Evolutionary conservation across 2,113 vertebrate species (phyloP), one percentile per base, ranked within the genome.

Genomic region (Mustela nigripes): DNA sequence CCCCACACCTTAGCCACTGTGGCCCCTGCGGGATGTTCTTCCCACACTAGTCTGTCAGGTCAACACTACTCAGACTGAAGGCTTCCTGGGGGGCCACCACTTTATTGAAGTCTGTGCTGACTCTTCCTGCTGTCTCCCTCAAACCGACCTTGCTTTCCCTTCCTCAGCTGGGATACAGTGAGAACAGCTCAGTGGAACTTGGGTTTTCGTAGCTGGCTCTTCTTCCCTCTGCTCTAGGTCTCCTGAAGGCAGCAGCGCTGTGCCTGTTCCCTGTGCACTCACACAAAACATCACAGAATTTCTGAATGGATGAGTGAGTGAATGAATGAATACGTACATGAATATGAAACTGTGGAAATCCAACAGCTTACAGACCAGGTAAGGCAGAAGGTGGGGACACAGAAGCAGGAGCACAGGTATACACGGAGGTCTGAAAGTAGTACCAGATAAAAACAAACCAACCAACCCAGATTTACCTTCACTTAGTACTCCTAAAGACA

Each of bases 401-500:
- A 50, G 28, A 91, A 42, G 9, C 2, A 58, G 91, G 63, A 65
- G 71, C n/a, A 56, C 2, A 58, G 42, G 36, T 22, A 26, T 16
- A 48, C 14, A 36, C 0, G 42, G 58, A 91, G 42, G 53, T 50
- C 42, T 83, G 73, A 28, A 81, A 73, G 83, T 45, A 42, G 80
- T 45, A 31, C 2, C 79, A 58, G 90, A 50, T 0, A 74, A 48
- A 9, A 28, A 2, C 0, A 91, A 94, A 98, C 14, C 0, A 95
- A 94, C 97, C 12, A 94, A 2, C 0, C 42, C 42, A 87, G 39
- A 60, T 85, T 98, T 98, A 99, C 99, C 99, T 99, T 99, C 74
- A 96, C 98, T 99, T 58, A 98, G 10, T 12, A 99, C 83, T 67
- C 99, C 99, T 73, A 99, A 36, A n/a, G 99, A 99, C 89, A 99